Percentiles rank a stretch among this genome's conserved stretches.
These are phyloP conservation scores for Bos indicus DNA, from an alignment of 2,113 vertebrate species.

Conservation along the genomic window DNA sequence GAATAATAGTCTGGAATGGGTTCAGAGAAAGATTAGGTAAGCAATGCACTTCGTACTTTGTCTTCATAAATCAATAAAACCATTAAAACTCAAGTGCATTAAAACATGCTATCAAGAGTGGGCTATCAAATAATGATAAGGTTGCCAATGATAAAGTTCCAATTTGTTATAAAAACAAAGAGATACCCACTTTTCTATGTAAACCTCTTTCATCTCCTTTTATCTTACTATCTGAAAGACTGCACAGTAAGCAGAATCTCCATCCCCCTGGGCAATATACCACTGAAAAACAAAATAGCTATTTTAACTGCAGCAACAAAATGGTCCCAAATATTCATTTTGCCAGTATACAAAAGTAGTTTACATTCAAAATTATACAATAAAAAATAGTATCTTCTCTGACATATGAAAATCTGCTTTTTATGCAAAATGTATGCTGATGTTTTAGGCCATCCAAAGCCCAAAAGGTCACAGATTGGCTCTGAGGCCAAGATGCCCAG, in stretches of 20 bases:
- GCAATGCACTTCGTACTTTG: background rate
- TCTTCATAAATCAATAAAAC: background rate
- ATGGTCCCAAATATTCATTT: background rate
- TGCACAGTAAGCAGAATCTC: background rate
- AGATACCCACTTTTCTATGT: background rate
- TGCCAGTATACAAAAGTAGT: background rate
- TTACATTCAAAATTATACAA: background rate
- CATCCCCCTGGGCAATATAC: background rate
- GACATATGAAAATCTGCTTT: background rate
- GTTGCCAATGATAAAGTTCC: background rate
- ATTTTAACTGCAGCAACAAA: background rate
- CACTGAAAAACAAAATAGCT: background rate
- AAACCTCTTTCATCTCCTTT: background rate
- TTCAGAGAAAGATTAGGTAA: slow-evolving; percentile 9
- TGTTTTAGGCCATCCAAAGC: slow-evolving; percentile 28
- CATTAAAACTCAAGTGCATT: background rate
- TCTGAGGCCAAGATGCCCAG: slow-evolving; percentile 60
- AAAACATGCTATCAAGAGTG: background rate
- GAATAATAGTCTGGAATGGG: background rate
- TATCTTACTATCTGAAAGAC: background rate
- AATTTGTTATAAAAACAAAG: background rate
- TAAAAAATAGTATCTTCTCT: background rate
- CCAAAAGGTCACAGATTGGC: slow-evolving; percentile 62
- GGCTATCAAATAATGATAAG: background rate
- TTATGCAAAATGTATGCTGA: background rate